These are phyloP conservation scores for Megastigmus dorsalis DNA, from an alignment of 2,888 invertebrate genomes.

Conservation along the genomic window DNA sequence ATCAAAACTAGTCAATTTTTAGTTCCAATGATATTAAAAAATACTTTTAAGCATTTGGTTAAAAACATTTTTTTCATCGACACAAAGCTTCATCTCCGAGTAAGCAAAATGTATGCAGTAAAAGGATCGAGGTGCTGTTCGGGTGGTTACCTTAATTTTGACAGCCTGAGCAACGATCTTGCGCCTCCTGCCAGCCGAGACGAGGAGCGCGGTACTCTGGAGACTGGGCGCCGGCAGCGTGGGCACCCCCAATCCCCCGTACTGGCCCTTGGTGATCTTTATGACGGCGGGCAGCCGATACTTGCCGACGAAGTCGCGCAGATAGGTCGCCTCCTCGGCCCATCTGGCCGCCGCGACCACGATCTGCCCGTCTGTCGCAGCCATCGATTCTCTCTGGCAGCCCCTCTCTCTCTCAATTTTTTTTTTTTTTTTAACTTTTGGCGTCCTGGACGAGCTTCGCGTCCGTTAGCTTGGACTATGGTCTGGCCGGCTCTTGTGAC, in stretches of 20 bases:
- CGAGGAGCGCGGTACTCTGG: slow-evolving; percentile 89
- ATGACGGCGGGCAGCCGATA: slow-evolving; percentile 88
- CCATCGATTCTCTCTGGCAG: slow-evolving; percentile 76
- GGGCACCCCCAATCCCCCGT: slow-evolving; percentile 92
- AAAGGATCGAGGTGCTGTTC: too few relatives aligned
- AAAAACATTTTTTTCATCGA: too few relatives aligned
- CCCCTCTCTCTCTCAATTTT: too few relatives aligned
- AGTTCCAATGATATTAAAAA: too few relatives aligned
- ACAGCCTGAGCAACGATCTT: slow-evolving; percentile 92
- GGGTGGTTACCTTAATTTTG: slow-evolving; percentile 83
- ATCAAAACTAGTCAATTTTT: too few relatives aligned
- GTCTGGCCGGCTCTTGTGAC: too few relatives aligned
- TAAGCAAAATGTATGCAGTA: too few relatives aligned
- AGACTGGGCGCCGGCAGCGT: slow-evolving; percentile 90
- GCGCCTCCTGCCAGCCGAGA: slow-evolving; percentile 89
- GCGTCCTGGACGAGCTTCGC: too few relatives aligned
- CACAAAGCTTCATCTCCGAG: too few relatives aligned
- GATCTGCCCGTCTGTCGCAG: slow-evolving; percentile 93
- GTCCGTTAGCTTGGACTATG: too few relatives aligned
- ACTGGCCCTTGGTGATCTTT: slow-evolving; percentile 95
- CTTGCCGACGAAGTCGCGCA: slow-evolving; percentile 84
- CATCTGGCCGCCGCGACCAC: slow-evolving; percentile 88
- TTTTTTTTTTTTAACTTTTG: too few relatives aligned
- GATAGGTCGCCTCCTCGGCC: slow-evolving; percentile 84
- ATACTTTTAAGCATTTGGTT: too few relatives aligned